Evolutionary conservation across 2,113 vertebrate species (phyloP).

Genomic region (Actinemys pallida): DNA sequence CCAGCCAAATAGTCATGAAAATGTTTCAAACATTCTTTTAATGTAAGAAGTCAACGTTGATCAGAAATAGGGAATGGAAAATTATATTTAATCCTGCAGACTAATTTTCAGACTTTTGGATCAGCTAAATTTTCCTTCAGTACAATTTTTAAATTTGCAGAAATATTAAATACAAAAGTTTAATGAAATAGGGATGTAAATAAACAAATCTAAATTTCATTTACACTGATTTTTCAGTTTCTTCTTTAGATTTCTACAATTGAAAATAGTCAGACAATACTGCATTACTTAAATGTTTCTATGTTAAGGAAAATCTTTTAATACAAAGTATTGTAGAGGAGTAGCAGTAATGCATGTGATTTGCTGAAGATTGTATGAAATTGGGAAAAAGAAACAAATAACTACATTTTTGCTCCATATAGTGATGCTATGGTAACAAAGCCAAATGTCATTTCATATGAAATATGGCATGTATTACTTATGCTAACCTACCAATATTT

Average conservation of each 20-base stretch:
- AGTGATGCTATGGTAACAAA: neutral
- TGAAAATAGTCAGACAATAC: neutral
- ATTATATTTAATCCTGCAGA: neutral
- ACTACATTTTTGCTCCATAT: neutral
- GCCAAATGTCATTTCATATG: neutral
- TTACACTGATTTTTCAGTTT: neutral
- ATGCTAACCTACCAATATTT: neutral
- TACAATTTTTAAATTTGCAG: neutral
- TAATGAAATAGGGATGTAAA: neutral
- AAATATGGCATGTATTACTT: neutral
- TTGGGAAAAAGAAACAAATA: neutral
- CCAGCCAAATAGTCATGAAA: neutral
- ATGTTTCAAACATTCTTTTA: neutral
- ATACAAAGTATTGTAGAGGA: neutral
- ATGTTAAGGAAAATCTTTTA: neutral
- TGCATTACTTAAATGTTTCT: neutral
- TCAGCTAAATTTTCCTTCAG: neutral
- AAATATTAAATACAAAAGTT: neutral
- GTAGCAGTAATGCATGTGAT: neutral
- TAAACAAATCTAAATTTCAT: neutral
- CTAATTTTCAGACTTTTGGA: neutral
- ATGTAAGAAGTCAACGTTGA: neutral
- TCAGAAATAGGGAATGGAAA: neutral
- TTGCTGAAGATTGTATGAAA: neutral
- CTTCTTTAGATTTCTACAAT: neutral